Evolutionary conservation across 2,797 vertebrate species (phyloP).

Genomic region (Channallabes apus): DNA sequence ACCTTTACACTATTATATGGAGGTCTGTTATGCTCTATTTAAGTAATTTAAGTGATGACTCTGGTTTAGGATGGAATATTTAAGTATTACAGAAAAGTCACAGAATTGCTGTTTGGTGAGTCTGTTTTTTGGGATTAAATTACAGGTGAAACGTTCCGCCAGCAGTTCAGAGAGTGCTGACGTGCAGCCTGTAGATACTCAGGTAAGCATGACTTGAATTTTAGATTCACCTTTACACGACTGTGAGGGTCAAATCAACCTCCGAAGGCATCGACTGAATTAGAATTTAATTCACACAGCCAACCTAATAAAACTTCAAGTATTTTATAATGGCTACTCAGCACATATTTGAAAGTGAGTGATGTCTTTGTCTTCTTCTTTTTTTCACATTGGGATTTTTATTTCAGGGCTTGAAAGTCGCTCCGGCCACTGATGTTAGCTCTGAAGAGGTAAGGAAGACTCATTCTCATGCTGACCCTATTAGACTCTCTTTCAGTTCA

Average conservation of each 20-base stretch:
- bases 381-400: constrained; percentile 26
- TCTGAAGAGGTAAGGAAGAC: constrained; percentile 59
- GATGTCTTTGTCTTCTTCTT: constrained; percentile 2
- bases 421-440: constrained; percentile 60
- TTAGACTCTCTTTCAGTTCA: constrained; percentile 10
- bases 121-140: constrained; percentile 10
- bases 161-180: constrained; percentile 78
- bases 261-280: not conserved
- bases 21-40: not conserved
- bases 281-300: not conserved
- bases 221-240: not conserved
- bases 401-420: constrained; percentile 58
- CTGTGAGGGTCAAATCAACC: not conserved
- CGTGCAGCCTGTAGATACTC: constrained; percentile 62
- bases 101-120: not conserved
- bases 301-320: not conserved
- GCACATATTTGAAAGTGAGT: not conserved
- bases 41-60: not conserved
- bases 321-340: constrained; percentile 13
- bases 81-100: not conserved
- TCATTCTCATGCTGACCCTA: constrained; percentile 19
- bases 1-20: not conserved
- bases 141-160: constrained; percentile 65
- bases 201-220: constrained; percentile 15
- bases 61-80: not conserved